Percentiles rank a stretch among this genome's conserved stretches.
phyloP scores from a whole-genome alignment of 1,140 invertebrate genomes.

The Linepithema humile region DNA sequence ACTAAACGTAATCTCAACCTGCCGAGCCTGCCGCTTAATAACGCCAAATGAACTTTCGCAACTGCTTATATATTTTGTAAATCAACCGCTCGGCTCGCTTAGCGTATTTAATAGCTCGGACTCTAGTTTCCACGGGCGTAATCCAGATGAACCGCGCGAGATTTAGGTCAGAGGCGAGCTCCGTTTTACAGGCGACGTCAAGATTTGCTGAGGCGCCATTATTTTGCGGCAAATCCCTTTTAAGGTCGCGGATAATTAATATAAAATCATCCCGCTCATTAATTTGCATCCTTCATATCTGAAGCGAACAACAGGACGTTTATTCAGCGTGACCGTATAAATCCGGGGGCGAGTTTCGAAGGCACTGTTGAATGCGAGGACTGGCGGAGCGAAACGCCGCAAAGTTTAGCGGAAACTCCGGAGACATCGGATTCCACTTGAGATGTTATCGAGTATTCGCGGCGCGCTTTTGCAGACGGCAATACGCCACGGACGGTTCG shows the following conservation, averaged over 20 bases:
- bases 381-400: background rate
- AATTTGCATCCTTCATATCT: background rate
- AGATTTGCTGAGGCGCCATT: background rate
- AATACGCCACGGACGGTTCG: background rate
- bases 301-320: background rate
- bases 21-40: slow-evolving; percentile 42
- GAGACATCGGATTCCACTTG: background rate
- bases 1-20: slow-evolving; percentile 50
- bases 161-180: slow-evolving; percentile 2
- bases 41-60: slow-evolving; percentile 44
- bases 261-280: background rate
- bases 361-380: background rate
- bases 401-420: slow-evolving; percentile 9
- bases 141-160: slow-evolving; percentile 29
- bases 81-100: slow-evolving; percentile 32
- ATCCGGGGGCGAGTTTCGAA: background rate
- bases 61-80: slow-evolving; percentile 57
- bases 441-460: slow-evolving; percentile 24
- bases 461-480: background rate
- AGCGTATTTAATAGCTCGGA: slow-evolving; percentile 27
- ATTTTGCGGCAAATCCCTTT: background rate
- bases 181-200: background rate
- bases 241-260: background rate
- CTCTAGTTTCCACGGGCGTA: slow-evolving; percentile 17
- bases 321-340: background rate